Evolutionary conservation across 2,797 vertebrate species (phyloP), one percentile per base, ranked within the genome.

Genomic region (Corythornis leucogaster): DNA sequence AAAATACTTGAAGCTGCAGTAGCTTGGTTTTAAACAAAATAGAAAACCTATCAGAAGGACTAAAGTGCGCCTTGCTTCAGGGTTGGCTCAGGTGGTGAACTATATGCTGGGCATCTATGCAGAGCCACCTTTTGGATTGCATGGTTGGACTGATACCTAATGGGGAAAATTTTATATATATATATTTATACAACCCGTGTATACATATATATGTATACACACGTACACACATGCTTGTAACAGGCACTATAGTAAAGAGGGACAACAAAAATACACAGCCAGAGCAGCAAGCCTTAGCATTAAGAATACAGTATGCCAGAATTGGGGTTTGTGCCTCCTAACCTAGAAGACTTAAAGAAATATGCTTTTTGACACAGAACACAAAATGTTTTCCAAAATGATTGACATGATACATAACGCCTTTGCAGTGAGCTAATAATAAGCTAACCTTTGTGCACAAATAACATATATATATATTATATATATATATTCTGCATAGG

Each of bases 1-100:
- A 97, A 98, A 89, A 96, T 88, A 96, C 99, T 99, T 99, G 99
- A 99, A 99, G 98, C 98, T 99, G 98, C 98, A 98, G 98, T 98
- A 99, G 98, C 98, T 99, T 99, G 98, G 98, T 98, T 98, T 98
- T 97, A 98, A 98, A 99, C 35, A 35, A 35, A 35, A 35, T 35
- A 96, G 69, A 93, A 91, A 98, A 98, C 96, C 98, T 99, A 99
- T 98, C 98, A 75, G 98, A 98, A 98, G 98, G 98, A 98, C 98
- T 98, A 35, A 35, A 35, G 35, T 35, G 96, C 96, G 96, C 98
- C 98, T 98, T 97, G 98, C 98, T 98, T 98, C 97, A 96, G 97
- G 96, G 97, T 97, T 97, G 98, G 97, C 98, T 98, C 97, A 96
- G 97, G 97, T 96, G 96, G 97, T 97, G 97, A 97, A 93, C 97